Evolutionary conservation across 2,113 vertebrate species (phyloP).

Genomic region (Apteryx mantelli): DNA sequence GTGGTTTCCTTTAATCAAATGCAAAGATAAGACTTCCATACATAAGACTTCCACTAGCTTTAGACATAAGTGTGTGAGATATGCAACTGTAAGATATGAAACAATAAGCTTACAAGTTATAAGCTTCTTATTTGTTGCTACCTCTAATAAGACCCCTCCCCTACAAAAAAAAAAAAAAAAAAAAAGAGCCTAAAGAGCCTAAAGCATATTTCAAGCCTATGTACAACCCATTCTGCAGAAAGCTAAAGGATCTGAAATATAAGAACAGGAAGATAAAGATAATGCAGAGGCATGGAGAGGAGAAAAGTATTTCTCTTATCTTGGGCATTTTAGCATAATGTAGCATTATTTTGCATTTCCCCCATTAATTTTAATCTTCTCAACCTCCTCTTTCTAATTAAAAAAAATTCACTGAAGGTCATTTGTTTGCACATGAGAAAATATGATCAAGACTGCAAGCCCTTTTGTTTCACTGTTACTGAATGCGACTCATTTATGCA

Average conservation of each 20-base stretch:
- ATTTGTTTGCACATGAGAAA: background rate
- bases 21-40: background rate
- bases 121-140: too few relatives aligned
- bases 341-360: background rate
- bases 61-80: background rate
- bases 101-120: too few relatives aligned
- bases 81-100: background rate
- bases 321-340: background rate
- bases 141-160: too few relatives aligned
- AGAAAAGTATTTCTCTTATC: background rate
- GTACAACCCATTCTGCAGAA: too few relatives aligned
- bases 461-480: background rate
- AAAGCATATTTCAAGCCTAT: too few relatives aligned
- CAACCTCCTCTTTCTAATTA: background rate
- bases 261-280: too few relatives aligned
- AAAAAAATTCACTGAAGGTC: background rate
- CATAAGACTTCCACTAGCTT: background rate
- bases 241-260: too few relatives aligned
- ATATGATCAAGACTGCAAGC: background rate
- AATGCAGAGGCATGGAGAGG: too few relatives aligned
- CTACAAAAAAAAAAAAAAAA: too few relatives aligned
- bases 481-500: background rate
- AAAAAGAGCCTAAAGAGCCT: too few relatives aligned
- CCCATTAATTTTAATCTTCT: background rate
- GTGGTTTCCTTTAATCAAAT: background rate